Percentiles rank a stretch among this genome's conserved stretches.
Conservation (phyloP, 2,888 invertebrate genomes). For the Leucophenga montana region DNA sequence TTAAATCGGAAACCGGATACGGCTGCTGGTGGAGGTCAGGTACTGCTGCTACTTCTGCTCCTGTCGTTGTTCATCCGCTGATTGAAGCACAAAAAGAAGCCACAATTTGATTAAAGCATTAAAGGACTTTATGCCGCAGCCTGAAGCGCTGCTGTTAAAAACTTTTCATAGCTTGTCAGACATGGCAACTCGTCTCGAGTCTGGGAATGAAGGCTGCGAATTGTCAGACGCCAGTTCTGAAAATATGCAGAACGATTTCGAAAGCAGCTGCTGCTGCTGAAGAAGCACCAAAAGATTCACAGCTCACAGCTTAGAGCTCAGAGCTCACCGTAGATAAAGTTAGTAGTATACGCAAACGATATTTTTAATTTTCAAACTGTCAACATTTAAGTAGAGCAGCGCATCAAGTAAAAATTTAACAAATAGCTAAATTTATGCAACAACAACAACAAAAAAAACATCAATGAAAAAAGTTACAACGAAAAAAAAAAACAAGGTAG, state of each 20-base stretch:
- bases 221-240: constrained; percentile 13
- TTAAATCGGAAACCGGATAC: background rate
- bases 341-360: too few relatives aligned
- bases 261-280: background rate
- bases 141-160: constrained; percentile 45
- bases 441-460: constrained; percentile 56
- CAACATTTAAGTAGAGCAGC: constrained; percentile 54
- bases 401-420: constrained; percentile 13
- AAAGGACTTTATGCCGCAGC: constrained; percentile 63
- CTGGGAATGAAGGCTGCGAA: background rate
- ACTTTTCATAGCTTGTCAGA: constrained; percentile 9
- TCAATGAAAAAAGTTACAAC: constrained; percentile 47
- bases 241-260: too few relatives aligned
- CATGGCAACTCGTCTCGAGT: background rate
- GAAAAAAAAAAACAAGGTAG: constrained; percentile 34
- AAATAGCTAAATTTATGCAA: constrained; percentile 35
- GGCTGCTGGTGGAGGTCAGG: constrained; percentile 39
- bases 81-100: constrained; percentile 50
- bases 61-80: background rate
- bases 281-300: too few relatives aligned
- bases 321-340: too few relatives aligned
- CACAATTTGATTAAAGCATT: constrained; percentile 66
- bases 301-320: too few relatives aligned
- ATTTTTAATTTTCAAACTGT: constrained; percentile 51
- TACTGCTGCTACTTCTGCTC: constrained; percentile 28